Evolutionary conservation across 2,113 vertebrate genomes (phyloP), one percentile per base, ranked within the genome.

Genomic region (Neotragus pygmaeus): DNA sequence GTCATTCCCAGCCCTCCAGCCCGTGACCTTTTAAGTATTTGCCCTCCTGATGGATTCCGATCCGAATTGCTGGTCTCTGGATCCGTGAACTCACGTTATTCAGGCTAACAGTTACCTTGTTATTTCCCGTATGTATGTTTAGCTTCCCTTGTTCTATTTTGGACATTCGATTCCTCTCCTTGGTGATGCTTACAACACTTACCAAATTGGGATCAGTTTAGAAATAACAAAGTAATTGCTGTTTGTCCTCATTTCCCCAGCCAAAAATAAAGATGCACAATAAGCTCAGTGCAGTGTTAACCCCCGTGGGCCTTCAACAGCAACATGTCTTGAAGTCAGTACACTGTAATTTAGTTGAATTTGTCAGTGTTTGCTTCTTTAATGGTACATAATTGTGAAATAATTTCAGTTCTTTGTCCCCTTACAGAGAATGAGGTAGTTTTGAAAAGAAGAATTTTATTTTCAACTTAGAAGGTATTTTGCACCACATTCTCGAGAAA

Each of bases 51-150:
- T 51, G 16, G 43, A 23, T n/a, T 60, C 45, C 7, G 73, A 77
- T 36, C 15, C 0, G 11, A 7, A 64, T 43, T 57, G 84, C 86
- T 73, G n/a, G 70, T 94, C 33, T 90, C 55, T 2, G 43, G 33
- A 64, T 73, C 80, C 66, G 43, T 97, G 84, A 84, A 89, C 27
- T 87, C 3, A 2, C 86, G 87, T 87, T 85, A 94, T 7, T 70
- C 87, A 47, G 36, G 77, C 64, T 96, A 53, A 96, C 66, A 3
- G 10, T 58, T 39, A 75, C 66, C 82, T 92, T 51, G 21, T 87
- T 87, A 93, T 95, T 97, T 97, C 89, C 95, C 43, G 1, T 19
- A 87, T 57, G 47, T 58, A n/a, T 81, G 91, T 85, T 95, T 88
- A 91, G 64, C 45, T 81, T 70, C 33, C 43, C 15, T 78, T 47